Base-by-base conservation (phyloP, 2,888 invertebrate species). In the Eupelmus urozonus region DNA sequence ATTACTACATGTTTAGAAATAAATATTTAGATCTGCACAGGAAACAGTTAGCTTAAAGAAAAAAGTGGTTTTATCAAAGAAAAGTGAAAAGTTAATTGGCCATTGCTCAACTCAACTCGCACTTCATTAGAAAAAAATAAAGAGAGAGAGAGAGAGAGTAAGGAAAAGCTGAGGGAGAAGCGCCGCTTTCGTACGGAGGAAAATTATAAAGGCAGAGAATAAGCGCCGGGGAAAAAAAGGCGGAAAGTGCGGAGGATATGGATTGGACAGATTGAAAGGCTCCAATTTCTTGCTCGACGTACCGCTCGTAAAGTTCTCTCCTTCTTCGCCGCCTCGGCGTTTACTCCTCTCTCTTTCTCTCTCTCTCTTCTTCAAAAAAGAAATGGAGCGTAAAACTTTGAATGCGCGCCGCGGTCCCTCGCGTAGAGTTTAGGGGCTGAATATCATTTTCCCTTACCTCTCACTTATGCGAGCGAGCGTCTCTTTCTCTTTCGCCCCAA, bases 231-330 rank as follows among this genome's bases (percentile, higher is more conserved):
- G 2, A 29, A 51, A 29, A 49, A 60, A 59, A n/a, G 29, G 40
- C 42, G 66, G 20, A 34, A 60, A 42, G 53, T 59, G 57, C 77
- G 2, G 51, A 40, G 66, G 72, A 77, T 72, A 72, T 75, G 76
- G 73, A 74, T 80, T 51, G 74, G 75, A 79, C 79, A 81, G 79
- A 79, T 81, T 63, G 79, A 81, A 76, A 75, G 72, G 75, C 74
- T 75, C 65, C 79, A 79, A 79, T 79, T 79, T 77, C 79, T 77
- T 77, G 79, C 76, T 74, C 59, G 69, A 69, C 74, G 51, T 77
- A 55, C 29, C 62, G 63, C 78, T 70, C 79, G 77, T 81, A 79
- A 79, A 76, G 27, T 75, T 71, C 42, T n/a, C 11, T 77, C 72
- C 23, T 55, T 55, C 55, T 27, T 65, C 42, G 34, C 23, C 34